phyloP scores from a whole-genome alignment of 2,113 vertebrate species.

The Scalopus aquaticus region DNA sequence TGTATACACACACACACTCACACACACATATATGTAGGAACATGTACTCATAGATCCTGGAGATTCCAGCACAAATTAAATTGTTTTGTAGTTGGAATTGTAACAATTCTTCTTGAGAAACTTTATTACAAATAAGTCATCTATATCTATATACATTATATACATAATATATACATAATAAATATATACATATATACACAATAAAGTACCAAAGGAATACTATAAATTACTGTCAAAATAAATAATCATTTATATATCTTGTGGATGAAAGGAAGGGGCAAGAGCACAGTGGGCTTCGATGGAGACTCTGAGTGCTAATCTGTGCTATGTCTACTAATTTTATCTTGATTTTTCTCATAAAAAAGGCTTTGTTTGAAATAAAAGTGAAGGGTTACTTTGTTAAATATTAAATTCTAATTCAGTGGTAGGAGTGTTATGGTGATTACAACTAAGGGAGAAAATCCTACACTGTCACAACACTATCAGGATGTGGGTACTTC shows the following conservation, averaged over 20 bases:
- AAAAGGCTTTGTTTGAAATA: slow-evolving; percentile 67
- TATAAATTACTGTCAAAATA: not conserved
- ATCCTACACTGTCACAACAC: too few relatives aligned
- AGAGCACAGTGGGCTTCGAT: too few relatives aligned
- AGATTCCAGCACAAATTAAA: not conserved
- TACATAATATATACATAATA: too few relatives aligned
- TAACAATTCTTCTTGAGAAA: not conserved
- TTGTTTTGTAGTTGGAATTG: not conserved
- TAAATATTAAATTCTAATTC: slow-evolving; percentile 79
- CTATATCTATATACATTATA: not conserved
- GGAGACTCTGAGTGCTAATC: slow-evolving; percentile 40
- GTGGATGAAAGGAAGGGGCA: not conserved
- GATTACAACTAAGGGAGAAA: too few relatives aligned
- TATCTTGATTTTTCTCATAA: slow-evolving; percentile 76
- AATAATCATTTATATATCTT: not conserved
- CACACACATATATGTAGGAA: not conserved
- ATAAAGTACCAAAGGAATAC: not conserved
- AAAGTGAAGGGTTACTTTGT: slow-evolving; percentile 62
- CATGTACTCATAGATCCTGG: not conserved
- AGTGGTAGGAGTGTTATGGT: too few relatives aligned
- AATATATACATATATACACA: not conserved
- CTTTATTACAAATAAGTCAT: not conserved
- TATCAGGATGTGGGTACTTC: too few relatives aligned
- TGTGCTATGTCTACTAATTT: slow-evolving; percentile 61
- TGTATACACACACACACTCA: too few relatives aligned